Evolutionary conservation across 2,113 vertebrate genomes (phyloP).

Genomic region (Megaceryle torquata): DNA sequence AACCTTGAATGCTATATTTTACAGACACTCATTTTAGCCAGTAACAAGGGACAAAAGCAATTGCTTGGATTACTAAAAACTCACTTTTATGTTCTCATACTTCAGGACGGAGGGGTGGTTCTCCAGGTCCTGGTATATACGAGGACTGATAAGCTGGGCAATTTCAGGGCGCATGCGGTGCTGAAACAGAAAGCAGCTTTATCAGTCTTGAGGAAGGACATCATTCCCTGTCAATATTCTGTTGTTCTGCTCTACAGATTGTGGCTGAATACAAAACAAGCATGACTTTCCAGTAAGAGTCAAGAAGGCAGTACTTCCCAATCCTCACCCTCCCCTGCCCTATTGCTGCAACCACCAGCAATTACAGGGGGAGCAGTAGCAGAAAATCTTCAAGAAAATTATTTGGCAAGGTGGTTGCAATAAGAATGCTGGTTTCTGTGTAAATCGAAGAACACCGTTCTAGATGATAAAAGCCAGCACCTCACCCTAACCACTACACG

Average conservation of each 20-base stretch:
- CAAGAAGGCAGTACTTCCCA: not conserved
- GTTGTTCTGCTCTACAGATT: not conserved
- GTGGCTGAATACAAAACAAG: not conserved
- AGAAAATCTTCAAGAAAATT: not conserved
- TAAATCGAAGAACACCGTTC: not conserved
- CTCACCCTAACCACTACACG: not conserved
- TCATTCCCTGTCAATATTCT: not conserved
- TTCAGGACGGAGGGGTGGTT: slow-evolving; percentile 90
- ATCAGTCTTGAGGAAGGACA: not conserved
- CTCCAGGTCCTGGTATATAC: slow-evolving; percentile 87
- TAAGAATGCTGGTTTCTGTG: not conserved
- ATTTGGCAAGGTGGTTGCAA: not conserved
- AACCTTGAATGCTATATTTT: not conserved
- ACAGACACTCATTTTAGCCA: not conserved
- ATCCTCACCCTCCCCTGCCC: no score
- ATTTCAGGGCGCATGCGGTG: slow-evolving; percentile 96
- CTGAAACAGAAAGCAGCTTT: slow-evolving; percentile 70
- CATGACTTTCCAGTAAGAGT: not conserved
- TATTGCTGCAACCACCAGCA: not conserved
- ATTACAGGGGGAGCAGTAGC: not conserved
- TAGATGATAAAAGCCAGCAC: not conserved
- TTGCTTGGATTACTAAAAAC: slow-evolving; percentile 4
- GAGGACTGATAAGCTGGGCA: slow-evolving; percentile 86
- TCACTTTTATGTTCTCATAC: slow-evolving; percentile 91
- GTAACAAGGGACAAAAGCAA: not conserved